Evolutionary conservation across 92 coral and sea anemone genomes (phyloP).

Genomic region (Porites evermanni): DNA sequence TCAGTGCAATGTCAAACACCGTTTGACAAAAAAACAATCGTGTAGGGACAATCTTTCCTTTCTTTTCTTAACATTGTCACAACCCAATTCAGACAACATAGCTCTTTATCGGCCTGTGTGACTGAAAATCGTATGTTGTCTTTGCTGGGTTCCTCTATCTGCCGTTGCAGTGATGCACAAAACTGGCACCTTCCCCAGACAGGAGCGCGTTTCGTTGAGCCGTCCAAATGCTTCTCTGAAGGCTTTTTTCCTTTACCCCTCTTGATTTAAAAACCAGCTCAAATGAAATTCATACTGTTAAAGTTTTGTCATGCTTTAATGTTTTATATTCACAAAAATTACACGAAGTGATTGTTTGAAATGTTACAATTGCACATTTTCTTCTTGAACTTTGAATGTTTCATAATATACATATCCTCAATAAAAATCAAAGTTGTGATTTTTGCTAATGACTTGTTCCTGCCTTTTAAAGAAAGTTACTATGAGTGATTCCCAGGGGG

Average conservation of each 20-base stretch:
- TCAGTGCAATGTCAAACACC: slow-evolving; percentile 22
- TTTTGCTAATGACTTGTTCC: too few relatives aligned
- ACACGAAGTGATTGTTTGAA: too few relatives aligned
- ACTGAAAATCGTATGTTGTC: slow-evolving; percentile 7
- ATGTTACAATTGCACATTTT: too few relatives aligned
- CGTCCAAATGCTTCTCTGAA: slow-evolving; percentile 14
- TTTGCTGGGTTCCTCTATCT: slow-evolving; percentile 13
- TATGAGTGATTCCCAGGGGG: too few relatives aligned
- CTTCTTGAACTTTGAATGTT: too few relatives aligned
- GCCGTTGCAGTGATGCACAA: slow-evolving; percentile 11
- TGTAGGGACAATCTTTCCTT: background rate
- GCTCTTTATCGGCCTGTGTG: background rate
- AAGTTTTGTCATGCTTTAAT: too few relatives aligned
- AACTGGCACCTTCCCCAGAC: background rate
- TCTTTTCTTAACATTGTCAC: background rate
- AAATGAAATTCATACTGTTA: background rate
- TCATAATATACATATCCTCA: too few relatives aligned
- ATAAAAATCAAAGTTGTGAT: too few relatives aligned
- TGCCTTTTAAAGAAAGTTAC: too few relatives aligned
- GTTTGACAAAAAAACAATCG: slow-evolving; percentile 28
- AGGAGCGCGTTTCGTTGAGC: slow-evolving; percentile 1
- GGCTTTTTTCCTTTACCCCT: slow-evolving; percentile 9
- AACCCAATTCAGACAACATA: background rate
- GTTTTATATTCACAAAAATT: too few relatives aligned
- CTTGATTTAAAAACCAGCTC: background rate